Conservation (phyloP, 2,888 invertebrate species). For the Agonopterix alstromeriana region DNA sequence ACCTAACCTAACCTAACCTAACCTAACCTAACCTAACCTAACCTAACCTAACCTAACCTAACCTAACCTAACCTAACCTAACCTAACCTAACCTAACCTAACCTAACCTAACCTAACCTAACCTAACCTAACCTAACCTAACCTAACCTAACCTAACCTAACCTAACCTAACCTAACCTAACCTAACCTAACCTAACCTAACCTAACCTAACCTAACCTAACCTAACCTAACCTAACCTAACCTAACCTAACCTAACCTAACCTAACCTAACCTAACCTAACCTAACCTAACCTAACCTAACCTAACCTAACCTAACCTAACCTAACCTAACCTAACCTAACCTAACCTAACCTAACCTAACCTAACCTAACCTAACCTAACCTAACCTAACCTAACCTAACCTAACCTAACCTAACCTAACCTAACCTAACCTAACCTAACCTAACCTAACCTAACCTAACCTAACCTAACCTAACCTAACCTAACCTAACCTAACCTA, state of each 20-base stretch:
- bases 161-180: not conserved
- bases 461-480: conserved; percentile 10
- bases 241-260: not conserved
- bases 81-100: conserved; percentile 12
- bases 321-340: not conserved
- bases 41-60: conserved; percentile 1
- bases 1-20: not conserved
- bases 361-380: not conserved
- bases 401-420: not conserved
- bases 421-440: not conserved
- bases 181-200: not conserved
- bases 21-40: conserved; percentile 1
- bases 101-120: conserved; percentile 13
- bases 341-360: not conserved
- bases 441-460: not conserved
- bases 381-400: not conserved
- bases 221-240: not conserved
- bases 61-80: conserved; percentile 12
- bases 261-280: not conserved
- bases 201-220: not conserved
- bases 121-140: conserved; percentile 7
- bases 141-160: not conserved
- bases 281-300: not conserved
- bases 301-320: not conserved
- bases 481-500: conserved; percentile 8